Evolutionary conservation across 2,888 invertebrate genomes (phyloP), one percentile per base, ranked within the genome.

Genomic region (Caenorhabditis zanzibari): DNA sequence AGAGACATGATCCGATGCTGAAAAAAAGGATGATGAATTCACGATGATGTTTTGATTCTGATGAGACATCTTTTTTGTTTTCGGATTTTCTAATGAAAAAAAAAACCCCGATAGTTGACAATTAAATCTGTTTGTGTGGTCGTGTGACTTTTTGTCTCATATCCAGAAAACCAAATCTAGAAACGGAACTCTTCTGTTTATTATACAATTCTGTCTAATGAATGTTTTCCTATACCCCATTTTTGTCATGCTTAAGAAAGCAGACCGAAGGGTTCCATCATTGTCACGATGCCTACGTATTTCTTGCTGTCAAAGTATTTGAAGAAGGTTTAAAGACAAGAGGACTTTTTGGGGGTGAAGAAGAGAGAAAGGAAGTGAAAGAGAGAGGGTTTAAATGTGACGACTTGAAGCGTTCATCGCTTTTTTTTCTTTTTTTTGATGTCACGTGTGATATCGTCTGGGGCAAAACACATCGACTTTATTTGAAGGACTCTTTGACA

Each of bases 1-100:
- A 85, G 16, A 89, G 68, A 35, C 83, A 72, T 6, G 87, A 85
- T 66, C 88, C 88, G 10, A 86, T 71, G 54, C 88, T 89, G 81
- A 66, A 81, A 79, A 76, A 22, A 52, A 32, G 47, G 38, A 38
- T 68, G 54, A 58, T 41, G 44, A 32, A 19, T 14, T 52, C 38
- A n/a, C n/a, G n/a, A n/a, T n/a, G 41, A 52, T 59, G 22, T 77
- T 35, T 44, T 61, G 72, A 16, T 61, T 19, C n/a, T 19, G 38
- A 38, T 38, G 38, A 38, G 6, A 38, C 38, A 38, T 38, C 32
- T 32, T 73, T 16, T 63, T 71, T 69, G 41, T 66, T 56, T 64
- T 56, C 56, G 26, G 14, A 24, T 19, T 19, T 44, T 41, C 38
- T 71, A 79, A 71, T 71, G 79, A 71, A 79, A 75, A 68, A 61